Evolutionary conservation across 2,797 vertebrate genomes (phyloP).

Genomic region (Pseudocheirus occidentalis): DNA sequence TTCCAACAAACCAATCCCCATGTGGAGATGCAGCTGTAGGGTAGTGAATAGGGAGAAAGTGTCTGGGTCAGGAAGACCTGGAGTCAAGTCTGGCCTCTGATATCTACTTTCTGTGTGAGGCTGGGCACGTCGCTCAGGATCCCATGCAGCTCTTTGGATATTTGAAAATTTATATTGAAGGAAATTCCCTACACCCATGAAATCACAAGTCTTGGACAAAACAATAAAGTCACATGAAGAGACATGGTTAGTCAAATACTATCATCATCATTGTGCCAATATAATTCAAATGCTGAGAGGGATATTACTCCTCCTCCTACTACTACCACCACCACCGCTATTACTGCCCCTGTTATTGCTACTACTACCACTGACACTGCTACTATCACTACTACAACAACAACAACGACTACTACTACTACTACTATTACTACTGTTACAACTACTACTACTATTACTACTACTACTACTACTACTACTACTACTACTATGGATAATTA

Average conservation of each 20-base stretch:
- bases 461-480: neutral
- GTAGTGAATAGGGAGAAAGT: neutral
- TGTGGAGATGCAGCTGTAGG: neutral
- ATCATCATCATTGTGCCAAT: neutral
- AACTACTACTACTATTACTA: neutral
- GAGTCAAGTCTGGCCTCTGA: neutral
- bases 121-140: neutral
- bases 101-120: neutral
- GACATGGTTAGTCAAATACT: neutral
- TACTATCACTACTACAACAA: neutral
- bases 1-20: neutral
- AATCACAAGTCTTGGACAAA: neutral
- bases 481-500: neutral
- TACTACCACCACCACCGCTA: neutral
- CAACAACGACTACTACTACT: no score
- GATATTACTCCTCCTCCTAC: neutral
- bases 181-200: neutral
- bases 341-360: no score
- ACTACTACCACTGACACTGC: no score
- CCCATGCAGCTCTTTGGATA: neutral
- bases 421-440: neutral
- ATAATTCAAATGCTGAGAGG: neutral
- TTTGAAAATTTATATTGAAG: neutral
- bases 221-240: neutral
- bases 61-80: neutral